Evolutionary conservation across 64 coral and sea anemone species (phyloP).

Genomic region (Platygyra sinensis): DNA sequence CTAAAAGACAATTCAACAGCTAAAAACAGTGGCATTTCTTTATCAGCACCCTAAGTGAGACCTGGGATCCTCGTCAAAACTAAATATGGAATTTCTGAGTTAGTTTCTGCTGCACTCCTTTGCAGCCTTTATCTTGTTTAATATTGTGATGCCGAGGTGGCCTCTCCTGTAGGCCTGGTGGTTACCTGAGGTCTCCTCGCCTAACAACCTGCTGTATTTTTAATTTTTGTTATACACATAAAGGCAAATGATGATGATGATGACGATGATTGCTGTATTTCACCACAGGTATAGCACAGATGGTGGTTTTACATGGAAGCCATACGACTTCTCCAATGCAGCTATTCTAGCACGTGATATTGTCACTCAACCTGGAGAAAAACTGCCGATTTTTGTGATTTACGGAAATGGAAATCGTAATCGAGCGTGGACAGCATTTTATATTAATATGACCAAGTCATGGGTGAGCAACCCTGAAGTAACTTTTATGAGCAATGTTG

Average conservation of each 20-base stretch:
- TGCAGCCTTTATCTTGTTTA: too few species aligned
- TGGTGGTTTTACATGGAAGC: conserved; percentile 29
- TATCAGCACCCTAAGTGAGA: too few species aligned
- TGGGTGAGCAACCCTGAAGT: conserved; percentile 15
- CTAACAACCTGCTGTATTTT: too few species aligned
- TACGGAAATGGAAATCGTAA: not conserved
- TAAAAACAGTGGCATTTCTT: too few species aligned
- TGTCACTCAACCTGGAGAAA: conserved; percentile 46
- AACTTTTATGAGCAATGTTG: not conserved
- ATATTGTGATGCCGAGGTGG: too few species aligned
- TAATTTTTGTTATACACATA: too few species aligned
- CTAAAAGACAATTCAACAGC: too few species aligned
- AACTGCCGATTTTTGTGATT: conserved; percentile 44
- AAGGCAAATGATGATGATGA: too few species aligned
- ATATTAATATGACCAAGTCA: conserved; percentile 46
- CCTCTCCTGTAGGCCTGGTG: too few species aligned
- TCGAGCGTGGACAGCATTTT: conserved; percentile 33
- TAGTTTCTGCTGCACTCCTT: too few species aligned
- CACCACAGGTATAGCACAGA: conserved; percentile 39
- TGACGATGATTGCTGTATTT: not conserved
- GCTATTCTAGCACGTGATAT: conserved; percentile 43
- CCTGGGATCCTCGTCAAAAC: not conserved
- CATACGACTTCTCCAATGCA: not conserved
- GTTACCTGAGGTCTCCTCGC: too few species aligned
- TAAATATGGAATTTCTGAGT: too few species aligned